Percentiles rank a stretch among this genome's conserved stretches.
These are phyloP conservation scores for Gallinago stenura DNA, from an alignment of 2,797 vertebrate species.

Conservation along the genomic window DNA sequence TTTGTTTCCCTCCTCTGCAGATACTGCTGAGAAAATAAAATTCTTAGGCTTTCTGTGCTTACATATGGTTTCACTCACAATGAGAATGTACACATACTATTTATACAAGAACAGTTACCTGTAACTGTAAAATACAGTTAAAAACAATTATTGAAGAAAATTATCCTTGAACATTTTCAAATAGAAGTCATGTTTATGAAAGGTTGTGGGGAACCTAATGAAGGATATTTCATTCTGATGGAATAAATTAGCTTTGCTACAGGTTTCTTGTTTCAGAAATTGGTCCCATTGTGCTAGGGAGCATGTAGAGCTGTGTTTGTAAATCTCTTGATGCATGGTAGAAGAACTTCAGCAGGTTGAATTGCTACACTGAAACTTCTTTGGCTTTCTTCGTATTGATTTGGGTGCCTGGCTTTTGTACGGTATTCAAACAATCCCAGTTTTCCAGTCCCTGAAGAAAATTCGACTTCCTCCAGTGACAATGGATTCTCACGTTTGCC, in stretches of 20 bases:
- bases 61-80: neutral
- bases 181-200: slow-evolving; percentile 26
- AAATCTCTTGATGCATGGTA: neutral
- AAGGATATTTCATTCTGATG: slow-evolving; percentile 34
- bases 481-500: neutral
- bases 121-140: slow-evolving; percentile 18
- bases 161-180: slow-evolving; percentile 48
- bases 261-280: slow-evolving; percentile 50
- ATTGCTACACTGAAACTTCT: neutral
- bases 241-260: slow-evolving; percentile 57
- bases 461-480: neutral
- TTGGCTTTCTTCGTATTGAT: neutral
- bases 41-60: neutral
- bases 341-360: slow-evolving; percentile 16
- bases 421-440: neutral
- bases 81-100: neutral
- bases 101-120: slow-evolving; percentile 26
- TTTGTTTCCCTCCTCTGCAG: neutral
- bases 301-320: neutral
- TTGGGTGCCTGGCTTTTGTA: neutral
- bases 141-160: slow-evolving; percentile 47
- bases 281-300: slow-evolving; percentile 32
- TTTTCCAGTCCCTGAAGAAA: neutral
- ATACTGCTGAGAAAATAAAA: slow-evolving; percentile 21
- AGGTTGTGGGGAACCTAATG: slow-evolving; percentile 22